Base-by-base conservation (phyloP, 2,888 invertebrate genomes). In the Latrodectus hesperus region DNA sequence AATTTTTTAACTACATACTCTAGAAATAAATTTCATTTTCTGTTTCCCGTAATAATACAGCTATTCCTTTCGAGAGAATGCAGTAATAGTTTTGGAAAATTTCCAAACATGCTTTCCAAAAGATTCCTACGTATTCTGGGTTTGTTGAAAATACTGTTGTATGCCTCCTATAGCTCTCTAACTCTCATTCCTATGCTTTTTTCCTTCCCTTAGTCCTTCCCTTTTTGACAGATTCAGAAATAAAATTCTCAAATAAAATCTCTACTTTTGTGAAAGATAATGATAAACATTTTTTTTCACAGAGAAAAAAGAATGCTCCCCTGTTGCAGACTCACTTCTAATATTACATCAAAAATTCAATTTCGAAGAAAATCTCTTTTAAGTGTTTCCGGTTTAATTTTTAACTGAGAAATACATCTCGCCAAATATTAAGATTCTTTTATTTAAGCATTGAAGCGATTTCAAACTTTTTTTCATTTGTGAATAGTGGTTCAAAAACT, bases 61-160 rank as follows among this genome's bases (percentile, higher is more conserved):
- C 64, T 52, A 26, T 60, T 26, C 49, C 68, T 75, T 82, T 26
- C 71, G 72, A 80, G 38, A 38, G 72, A 80, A 80, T 72, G 72
- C 26, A 64, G 81, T 74, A 81, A 73, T 74, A 81, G 81, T 74
- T 75, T 82, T 75, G 75, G 82, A 82, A 82, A 82, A 74, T 82
- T 74, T 82, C 82, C 82, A 82, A 70, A 82, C 53, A 75, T 81
- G 49, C 70, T 52, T 55, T 53, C 68, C 74, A 82, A 68, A 51
- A 11, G 55, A 68, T 68, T 64, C n/a, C 60, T 38, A 22, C 70
- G 26, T 49, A 38, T 82, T 51, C 68, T 49, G 60, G 75, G 68
- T 11, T 74, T 55, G 68, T 22, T 52, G 75, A 26, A 82, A 82
- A 82, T 75, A 74, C 51, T 64, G 74, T 81, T 65, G 73, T 74